Evolutionary conservation across 2,888 invertebrate species (phyloP).

Genomic region (Chorisops tibialis): DNA sequence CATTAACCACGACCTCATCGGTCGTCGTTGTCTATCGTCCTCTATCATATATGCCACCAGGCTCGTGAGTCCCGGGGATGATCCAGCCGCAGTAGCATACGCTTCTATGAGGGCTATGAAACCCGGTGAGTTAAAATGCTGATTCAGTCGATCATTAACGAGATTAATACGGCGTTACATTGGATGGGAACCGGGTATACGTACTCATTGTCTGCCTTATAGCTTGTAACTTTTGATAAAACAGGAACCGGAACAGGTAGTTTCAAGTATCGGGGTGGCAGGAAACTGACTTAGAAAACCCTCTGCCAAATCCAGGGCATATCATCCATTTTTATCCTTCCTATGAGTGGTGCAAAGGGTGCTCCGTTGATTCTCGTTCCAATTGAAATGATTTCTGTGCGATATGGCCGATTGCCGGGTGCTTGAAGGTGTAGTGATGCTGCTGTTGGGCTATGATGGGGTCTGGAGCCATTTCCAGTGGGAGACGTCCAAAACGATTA

Average conservation of each 20-base stretch:
- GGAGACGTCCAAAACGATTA: conserved; percentile 37
- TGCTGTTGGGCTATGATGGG: no score
- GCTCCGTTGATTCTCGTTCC: no score
- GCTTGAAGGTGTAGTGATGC: no score
- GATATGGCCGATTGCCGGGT: background rate
- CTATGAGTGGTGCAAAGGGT: no score
- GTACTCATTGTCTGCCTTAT: no score
- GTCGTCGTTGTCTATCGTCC: background rate
- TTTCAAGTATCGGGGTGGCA: no score
- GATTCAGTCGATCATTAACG: conserved; percentile 54
- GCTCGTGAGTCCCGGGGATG: background rate
- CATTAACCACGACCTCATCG: conserved; percentile 23
- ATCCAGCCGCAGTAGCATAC: background rate
- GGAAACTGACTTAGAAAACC: no score
- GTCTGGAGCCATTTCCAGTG: background rate
- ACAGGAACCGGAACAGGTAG: no score
- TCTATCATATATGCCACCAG: background rate
- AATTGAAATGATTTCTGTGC: no score
- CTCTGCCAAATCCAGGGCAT: no score
- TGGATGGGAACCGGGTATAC: conserved; percentile 36
- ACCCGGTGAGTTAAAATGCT: conserved; percentile 42
- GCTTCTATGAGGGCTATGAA: background rate
- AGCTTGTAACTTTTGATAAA: no score
- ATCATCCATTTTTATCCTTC: no score
- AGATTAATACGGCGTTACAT: conserved; percentile 52